A percentile compares a stretch with the other conserved stretches of the same genome.
Evolutionary conservation across 2,113 vertebrate genomes (phyloP).

Genomic region (Hippocampus zosterae): DNA sequence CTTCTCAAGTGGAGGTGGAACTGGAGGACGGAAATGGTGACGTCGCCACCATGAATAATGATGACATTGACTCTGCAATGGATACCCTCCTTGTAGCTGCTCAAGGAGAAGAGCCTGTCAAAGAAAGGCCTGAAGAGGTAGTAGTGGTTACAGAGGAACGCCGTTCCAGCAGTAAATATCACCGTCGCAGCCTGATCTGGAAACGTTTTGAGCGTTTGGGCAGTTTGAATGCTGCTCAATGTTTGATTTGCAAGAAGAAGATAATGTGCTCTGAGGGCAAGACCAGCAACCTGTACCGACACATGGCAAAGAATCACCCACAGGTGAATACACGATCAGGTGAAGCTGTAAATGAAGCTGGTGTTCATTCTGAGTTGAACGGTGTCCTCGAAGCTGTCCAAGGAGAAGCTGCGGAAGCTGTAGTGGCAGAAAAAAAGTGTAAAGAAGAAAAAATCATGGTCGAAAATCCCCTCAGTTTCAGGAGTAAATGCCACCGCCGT

Average conservation of each 20-base stretch:
- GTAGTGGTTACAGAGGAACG: neutral
- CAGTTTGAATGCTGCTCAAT: conserved; percentile 45
- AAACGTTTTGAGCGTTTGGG: conserved; percentile 54
- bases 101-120: neutral
- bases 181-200: conserved; percentile 62
- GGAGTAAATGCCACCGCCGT: conserved; percentile 18
- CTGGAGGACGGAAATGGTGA: conserved; percentile 40
- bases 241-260: conserved; percentile 64
- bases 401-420: neutral
- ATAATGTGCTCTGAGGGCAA: conserved; percentile 53
- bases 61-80: conserved; percentile 10
- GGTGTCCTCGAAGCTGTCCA: neutral
- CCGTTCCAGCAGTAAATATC: neutral
- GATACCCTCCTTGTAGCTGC: neutral
- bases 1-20: conserved; percentile 36
- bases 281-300: conserved; percentile 62
- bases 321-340: neutral
- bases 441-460: neutral
- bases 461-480: neutral
- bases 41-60: conserved; percentile 20
- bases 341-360: neutral
- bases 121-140: neutral
- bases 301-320: conserved; percentile 66
- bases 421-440: neutral
- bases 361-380: neutral